phyloP scores from a whole-genome alignment of 2,797 vertebrate species.

The Rhinella marina region DNA sequence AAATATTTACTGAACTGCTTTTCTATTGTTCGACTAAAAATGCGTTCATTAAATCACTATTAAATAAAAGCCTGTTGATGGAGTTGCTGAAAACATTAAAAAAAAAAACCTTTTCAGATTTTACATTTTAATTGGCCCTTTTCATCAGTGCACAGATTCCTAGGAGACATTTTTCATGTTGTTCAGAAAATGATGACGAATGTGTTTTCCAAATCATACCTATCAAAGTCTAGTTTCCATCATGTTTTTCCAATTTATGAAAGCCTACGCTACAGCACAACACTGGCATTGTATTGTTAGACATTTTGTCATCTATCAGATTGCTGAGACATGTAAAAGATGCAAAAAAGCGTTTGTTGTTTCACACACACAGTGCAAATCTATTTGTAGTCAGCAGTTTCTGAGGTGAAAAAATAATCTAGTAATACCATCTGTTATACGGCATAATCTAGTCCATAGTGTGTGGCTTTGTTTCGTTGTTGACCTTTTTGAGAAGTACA shows the following conservation, averaged over 20 bases:
- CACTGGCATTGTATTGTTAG: neutral
- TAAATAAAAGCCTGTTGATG: slow-evolving; percentile 23
- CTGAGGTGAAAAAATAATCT: neutral
- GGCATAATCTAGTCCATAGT: neutral
- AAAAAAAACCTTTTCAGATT: slow-evolving; percentile 18
- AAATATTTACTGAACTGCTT: slow-evolving; percentile 38
- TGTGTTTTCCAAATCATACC: slow-evolving; percentile 20
- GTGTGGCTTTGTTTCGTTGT: neutral
- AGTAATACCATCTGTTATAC: neutral
- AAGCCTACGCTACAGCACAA: neutral
- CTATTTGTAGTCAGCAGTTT: neutral
- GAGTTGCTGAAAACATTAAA: slow-evolving; percentile 16
- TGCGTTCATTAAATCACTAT: slow-evolving; percentile 9
- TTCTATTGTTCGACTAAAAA: slow-evolving; percentile 39
- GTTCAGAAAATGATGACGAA: slow-evolving; percentile 14
- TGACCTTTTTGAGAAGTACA: neutral
- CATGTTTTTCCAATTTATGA: slow-evolving; percentile 15
- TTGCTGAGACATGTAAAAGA: neutral
- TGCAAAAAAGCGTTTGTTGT: neutral
- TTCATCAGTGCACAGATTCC: slow-evolving; percentile 14
- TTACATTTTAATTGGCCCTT: slow-evolving; percentile 33
- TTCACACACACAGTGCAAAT: neutral
- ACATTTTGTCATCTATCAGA: slow-evolving; percentile 6
- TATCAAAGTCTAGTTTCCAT: neutral
- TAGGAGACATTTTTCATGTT: slow-evolving; percentile 18